Evolutionary conservation across 2,888 invertebrate genomes (phyloP).

Genomic region (Polyommatus icarus): DNA sequence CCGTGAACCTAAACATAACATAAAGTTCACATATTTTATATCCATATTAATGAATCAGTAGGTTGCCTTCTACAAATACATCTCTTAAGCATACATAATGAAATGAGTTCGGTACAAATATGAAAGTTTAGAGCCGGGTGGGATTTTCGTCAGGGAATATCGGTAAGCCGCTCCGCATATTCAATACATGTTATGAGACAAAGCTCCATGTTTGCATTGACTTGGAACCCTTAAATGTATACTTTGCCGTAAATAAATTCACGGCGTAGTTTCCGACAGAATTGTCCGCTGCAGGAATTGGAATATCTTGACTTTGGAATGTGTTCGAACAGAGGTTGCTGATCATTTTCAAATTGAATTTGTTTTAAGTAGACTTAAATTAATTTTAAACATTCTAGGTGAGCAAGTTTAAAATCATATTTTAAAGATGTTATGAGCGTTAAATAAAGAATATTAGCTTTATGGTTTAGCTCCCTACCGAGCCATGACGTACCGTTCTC

Average conservation of each 20-base stretch:
- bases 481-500: background rate
- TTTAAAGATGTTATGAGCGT: background rate
- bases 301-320: background rate
- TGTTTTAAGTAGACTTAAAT: no score
- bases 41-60: background rate
- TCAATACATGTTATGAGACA: conserved; percentile 24
- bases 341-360: background rate
- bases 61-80: background rate
- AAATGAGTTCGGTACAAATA: background rate
- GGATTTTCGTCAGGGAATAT: conserved; percentile 6
- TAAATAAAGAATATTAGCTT: no score
- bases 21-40: background rate
- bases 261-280: background rate
- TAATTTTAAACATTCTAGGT: no score
- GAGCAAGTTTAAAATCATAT: background rate
- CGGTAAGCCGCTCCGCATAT: background rate
- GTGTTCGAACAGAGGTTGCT: background rate
- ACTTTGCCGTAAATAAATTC: background rate
- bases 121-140: background rate
- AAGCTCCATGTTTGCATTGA: conserved; percentile 9
- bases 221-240: conserved; percentile 15
- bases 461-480: background rate
- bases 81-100: conserved; percentile 2
- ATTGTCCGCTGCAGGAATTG: background rate
- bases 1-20: background rate